Base-by-base conservation (phyloP, 2,113 vertebrate genomes). In the Eptesicus fuscus region DNA sequence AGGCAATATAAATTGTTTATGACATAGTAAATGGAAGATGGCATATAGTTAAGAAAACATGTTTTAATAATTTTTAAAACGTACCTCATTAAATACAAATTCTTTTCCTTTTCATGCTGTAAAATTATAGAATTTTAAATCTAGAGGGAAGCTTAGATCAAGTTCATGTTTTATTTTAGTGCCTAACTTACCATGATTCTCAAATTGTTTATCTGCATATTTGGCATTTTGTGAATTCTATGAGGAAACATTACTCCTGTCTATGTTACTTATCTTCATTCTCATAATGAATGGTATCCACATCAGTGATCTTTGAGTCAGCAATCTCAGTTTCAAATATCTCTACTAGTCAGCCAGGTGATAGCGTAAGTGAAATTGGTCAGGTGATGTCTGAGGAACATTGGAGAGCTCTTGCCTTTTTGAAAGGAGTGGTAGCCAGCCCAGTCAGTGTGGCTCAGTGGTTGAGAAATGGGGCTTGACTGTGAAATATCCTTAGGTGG, bases 61-160 rank as follows among this genome's bases (percentile, higher is more conserved):
- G 18, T 86, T 95, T 89, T 95, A 83, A 91, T 95, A 94, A 92
- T 93, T 96, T 88, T 93, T 37, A 74, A 89, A 83, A 71, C 32
- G 63, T 91, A 76, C 23, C 7, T 93, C 74, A 71, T 94, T 91
- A 91, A 76, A 93, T 83, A 12, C 9, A 79, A 83, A 40, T 49
- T 37, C 51, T 77, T 82, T 42, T 42, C 30, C 17, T 92, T 85
- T 44, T 78, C 44, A 32, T 28, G 30, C 25, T 61, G 22, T 82
- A 88, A 92, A 94, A 42, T 74, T 28, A 35, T 28, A 77, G 61
- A 90, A 71, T 88, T 97, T 92, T 94, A 95, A 93, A 96, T 49
- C 69, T 83, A 70, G 20, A 89, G 32, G 53, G 22, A 90, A 37
- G 2, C 40, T 88, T 69, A 96, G 53, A 53, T 77, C 69, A 96